Evolutionary conservation across 2,797 vertebrate genomes (phyloP), one percentile per base, ranked within the genome.

Genomic region (Sardinella longiceps): DNA sequence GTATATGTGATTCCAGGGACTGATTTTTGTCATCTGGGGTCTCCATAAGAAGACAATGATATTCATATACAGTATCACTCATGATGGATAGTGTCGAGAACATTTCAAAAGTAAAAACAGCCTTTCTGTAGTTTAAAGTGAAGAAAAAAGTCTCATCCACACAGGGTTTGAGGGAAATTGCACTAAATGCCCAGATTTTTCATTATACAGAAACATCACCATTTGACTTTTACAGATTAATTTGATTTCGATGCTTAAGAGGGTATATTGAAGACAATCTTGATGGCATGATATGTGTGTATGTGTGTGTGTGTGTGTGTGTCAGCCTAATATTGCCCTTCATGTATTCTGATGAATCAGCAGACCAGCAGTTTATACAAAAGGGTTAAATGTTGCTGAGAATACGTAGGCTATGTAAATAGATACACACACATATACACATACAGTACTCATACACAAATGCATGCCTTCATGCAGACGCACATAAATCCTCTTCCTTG

Each of bases 401-500:
- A 77, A 23, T 39, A 43, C 70, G 10, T 43, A 23, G 70, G 15
- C 18, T 77, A 43, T 43, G 37, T 23, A 77, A 6, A 77, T 37
- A 77, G 5, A 77, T 33, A 74, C 33, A 74, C 66, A 70, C 63
- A 33, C 30, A 66, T 7, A 66, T 33, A 70, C 28, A 70, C 12
- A 70, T 15, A 70, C 63, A 33, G 63, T 15, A 18, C 37, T 77
- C 70, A 77, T 77, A 43, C 70, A 77, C 37, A 39, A 77, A 77
- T 77, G 37, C 37, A 43, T 5, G 9, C 70, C 39, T 77, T 43
- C 37, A 20, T 39, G 37, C 37, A 43, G 37, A 43, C 43, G 70
- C 70, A 77, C 50, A 80, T 87, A 84, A 86, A 87, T 87, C 70
- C 80, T 39, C 81, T 43, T 70, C 28, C 63, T 83, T 86, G 46